Evolutionary conservation across 2,888 invertebrate species (phyloP).

Genomic region (Oscheius sp.): DNA sequence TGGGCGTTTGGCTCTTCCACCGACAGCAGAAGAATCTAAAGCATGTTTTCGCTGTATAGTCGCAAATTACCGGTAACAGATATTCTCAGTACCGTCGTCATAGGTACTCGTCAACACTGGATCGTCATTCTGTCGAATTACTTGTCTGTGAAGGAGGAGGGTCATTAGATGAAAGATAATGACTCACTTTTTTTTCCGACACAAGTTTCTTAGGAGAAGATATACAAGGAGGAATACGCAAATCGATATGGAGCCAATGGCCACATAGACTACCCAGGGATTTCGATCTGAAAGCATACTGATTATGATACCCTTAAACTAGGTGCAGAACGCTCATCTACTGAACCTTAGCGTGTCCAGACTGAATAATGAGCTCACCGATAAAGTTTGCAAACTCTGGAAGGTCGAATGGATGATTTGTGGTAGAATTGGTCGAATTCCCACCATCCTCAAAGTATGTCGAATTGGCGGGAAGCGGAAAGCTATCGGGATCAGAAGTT

Average conservation of each 20-base stretch:
- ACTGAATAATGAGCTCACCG: slow-evolving; percentile 11
- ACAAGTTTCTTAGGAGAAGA: slow-evolving; percentile 18
- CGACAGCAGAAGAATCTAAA: slow-evolving; percentile 25
- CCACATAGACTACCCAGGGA: slow-evolving; percentile 25
- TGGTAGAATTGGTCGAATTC: background rate
- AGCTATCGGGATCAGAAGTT: too few relatives aligned
- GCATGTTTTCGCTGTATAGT: too few relatives aligned
- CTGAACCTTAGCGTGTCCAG: background rate
- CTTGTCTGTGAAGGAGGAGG: slow-evolving; percentile 16
- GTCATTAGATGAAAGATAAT: background rate
- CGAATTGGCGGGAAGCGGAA: background rate
- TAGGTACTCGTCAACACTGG: slow-evolving; percentile 38
- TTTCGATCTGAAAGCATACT: slow-evolving; percentile 20
- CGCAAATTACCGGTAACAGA: background rate
- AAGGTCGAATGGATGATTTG: slow-evolving; percentile 11
- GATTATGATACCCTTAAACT: background rate
- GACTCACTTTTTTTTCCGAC: slow-evolving; percentile 30
- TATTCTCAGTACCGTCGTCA: slow-evolving; percentile 23
- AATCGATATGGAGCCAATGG: background rate
- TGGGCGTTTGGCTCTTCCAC: slow-evolving; percentile 9
- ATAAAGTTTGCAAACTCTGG: slow-evolving; percentile 22
- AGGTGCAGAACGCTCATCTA: background rate
- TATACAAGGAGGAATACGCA: background rate
- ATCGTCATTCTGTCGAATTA: slow-evolving; percentile 36
- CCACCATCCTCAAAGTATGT: slow-evolving; percentile 14